Evolutionary conservation across 2,888 invertebrate species (phyloP), one percentile per base, ranked within the genome.

Genomic region (Temnothorax rugatulus): DNA sequence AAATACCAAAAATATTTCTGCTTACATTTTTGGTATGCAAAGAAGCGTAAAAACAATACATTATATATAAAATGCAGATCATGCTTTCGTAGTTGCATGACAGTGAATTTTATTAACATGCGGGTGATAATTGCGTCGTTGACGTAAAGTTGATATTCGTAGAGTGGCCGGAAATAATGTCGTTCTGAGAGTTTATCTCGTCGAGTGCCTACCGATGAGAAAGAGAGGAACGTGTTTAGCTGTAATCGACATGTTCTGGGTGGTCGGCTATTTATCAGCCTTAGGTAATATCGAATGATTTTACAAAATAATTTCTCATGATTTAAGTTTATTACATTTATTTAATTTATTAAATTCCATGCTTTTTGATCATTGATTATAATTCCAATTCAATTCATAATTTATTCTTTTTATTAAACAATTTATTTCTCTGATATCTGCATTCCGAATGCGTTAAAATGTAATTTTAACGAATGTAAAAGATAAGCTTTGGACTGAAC

Each of bases 151-250:
- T 76, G 13, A 52, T 66, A 34, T 76, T 79, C 92, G 57, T 85
- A 95, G 95, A 77, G 83, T 95, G 83, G 94, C 94, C 73, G 93
- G 94, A 15, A 95, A 93, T 88, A 91, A 91, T 75, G 91, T 90
- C 11, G 90, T 92, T 2, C 86, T 94, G 34, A 95, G 94, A 91
- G 93, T 95, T 15, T 94, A 95, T 81, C 85, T 95, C 69, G 93
- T 94, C 41, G 95, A 95, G 91, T 93, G 94, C 68, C 83, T 95
- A 52, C 95, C 95, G 3, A 91, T 91, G 52, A 91, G 92, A 44
- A 93, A 87, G 83, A 93, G 95, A 86, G 95, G 95, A 54, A 90
- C 90, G 61, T 95, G 92, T 83, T 86, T 95, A 61, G 91, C 93
- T 18, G 73, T 95, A 34, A 91, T 95, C 9, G 95, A 95, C 88